These are phyloP conservation scores for Chamaetylas fuelleborni DNA, from an alignment of 2,113 vertebrate genomes.

Conservation along the genomic window DNA sequence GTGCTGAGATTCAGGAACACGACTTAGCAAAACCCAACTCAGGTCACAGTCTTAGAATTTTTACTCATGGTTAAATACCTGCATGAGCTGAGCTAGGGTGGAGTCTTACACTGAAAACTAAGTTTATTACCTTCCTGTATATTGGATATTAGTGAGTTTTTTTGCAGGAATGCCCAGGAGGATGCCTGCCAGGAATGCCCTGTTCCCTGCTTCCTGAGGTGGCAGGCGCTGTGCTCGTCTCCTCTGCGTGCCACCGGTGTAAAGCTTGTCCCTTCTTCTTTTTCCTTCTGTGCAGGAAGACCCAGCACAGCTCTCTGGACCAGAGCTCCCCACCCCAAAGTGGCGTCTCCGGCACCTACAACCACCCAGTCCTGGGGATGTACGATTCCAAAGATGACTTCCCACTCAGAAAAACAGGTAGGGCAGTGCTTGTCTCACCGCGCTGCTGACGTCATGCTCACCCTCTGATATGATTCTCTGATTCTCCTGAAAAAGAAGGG, in stretches of 20 bases:
- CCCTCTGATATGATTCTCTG: rapidly evolving
- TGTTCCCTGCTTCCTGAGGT: rapidly evolving
- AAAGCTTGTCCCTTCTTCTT: slow-evolving; percentile 6
- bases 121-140: background rate
- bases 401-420: slow-evolving; percentile 97
- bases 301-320: slow-evolving; percentile 96
- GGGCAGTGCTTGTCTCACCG: background rate
- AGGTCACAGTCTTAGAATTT: background rate
- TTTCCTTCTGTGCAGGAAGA: slow-evolving; percentile 81
- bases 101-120: background rate
- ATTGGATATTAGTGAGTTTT: background rate
- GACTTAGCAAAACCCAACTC: background rate
- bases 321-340: slow-evolving; percentile 97
- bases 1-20: background rate
- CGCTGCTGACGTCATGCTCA: rapidly evolving
- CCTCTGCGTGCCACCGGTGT: background rate
- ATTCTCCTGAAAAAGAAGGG: too few species aligned
- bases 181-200: too few species aligned
- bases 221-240: rapidly evolving
- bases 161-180: background rate
- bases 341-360: slow-evolving; percentile 85
- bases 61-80: background rate
- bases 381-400: slow-evolving; percentile 98
- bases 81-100: background rate
- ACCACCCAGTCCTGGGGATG: slow-evolving; percentile 90